Evolutionary conservation across 2,113 vertebrate genomes (phyloP), one percentile per base, ranked within the genome.

Genomic region (Oxyruncus cristatus): DNA sequence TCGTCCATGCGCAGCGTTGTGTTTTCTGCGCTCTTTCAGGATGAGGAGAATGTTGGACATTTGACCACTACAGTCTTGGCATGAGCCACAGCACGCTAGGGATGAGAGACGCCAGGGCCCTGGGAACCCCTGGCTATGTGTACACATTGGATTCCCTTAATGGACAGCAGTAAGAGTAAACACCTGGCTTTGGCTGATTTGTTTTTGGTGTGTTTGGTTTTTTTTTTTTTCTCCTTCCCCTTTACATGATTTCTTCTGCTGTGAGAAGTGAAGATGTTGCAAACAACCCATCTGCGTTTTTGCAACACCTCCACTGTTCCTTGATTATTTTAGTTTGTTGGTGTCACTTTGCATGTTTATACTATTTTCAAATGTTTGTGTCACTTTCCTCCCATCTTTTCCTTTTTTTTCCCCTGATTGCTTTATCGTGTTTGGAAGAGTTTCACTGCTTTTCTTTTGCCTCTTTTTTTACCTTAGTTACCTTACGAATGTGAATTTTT

Each of bases 311-410:
- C 84, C 89, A 93, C 93, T 93, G 65, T 88, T 82, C 56, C 84
- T 76, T 44, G 77, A 85, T 89, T 89, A 72, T 89, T 96, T 95
- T 83, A 78, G 84, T 68, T 95, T 94, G 80, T 89, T 95, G 81
- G 50, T 95, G 80, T 84, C 55, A 85, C 35, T 95, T 72, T 30
- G 67, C n/a, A 78, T 46, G 77, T 89, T 85, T 85, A 85, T 81
- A 67, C 23, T 63, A 44, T 93, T 92, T 95, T 75, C 85, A 93
- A 95, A 75, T 88, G 66, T 88, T 92, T 95, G n/a, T 87, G 77
- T 58, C 77, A 73, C 44, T 86, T 47, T 77, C 22, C 50, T 74
- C 24, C 10, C 12, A 13, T 50, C 58, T 17, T 26, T 71, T 63
- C 80, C 14, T 6, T n/a, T 62, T 53, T 14, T 19, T 18, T 10